Evolutionary conservation across 2,888 invertebrate genomes (phyloP).

Genomic region (Oxystoma pomonae): DNA sequence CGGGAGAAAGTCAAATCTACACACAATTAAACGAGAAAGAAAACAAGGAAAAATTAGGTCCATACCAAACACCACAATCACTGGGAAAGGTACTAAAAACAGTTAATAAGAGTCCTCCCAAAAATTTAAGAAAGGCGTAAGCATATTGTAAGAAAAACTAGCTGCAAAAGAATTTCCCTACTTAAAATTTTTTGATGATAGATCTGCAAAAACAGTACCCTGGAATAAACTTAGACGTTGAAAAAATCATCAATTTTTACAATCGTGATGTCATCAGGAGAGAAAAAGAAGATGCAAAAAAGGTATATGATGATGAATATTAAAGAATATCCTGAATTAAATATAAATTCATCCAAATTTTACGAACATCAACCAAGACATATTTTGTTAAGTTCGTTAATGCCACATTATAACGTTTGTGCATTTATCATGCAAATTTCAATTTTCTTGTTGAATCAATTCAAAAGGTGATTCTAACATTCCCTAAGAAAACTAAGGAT

Average conservation of each 20-base stretch:
- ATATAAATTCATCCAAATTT: slow-evolving; percentile 1
- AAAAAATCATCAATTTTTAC: neutral
- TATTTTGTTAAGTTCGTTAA: neutral
- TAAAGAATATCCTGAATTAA: neutral
- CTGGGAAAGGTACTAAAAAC: neutral
- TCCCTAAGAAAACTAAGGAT: neutral
- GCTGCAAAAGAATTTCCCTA: neutral
- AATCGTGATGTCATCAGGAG: slow-evolving; percentile 1
- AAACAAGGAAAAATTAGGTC: neutral
- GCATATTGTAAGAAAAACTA: neutral
- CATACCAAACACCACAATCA: neutral
- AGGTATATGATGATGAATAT: neutral
- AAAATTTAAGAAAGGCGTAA: neutral
- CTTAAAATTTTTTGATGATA: neutral
- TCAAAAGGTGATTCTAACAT: neutral
- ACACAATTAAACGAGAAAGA: neutral
- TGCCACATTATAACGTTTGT: neutral
- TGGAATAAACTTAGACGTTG: neutral
- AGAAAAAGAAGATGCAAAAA: slow-evolving; percentile 4
- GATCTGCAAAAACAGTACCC: neutral
- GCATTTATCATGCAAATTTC: neutral
- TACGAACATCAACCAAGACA: slow-evolving; percentile 7
- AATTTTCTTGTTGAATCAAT: neutral
- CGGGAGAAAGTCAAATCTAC: neutral
- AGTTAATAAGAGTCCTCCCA: neutral